Conservation (phyloP, 1,140 invertebrate species). For the Protaetia brevitarsis region DNA sequence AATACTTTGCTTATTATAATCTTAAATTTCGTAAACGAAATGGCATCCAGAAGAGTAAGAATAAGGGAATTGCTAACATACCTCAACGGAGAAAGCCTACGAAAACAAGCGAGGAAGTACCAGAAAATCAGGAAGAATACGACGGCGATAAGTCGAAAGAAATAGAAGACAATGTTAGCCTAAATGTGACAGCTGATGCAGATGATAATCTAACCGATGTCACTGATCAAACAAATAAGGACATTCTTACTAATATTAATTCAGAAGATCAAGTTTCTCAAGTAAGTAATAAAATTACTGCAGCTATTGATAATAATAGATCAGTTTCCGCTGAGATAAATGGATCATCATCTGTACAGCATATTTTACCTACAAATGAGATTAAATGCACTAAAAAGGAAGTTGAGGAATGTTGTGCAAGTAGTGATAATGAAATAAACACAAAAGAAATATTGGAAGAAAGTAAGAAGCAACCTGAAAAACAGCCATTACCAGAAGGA, state of each 20-base stretch:
- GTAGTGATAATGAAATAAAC: not conserved
- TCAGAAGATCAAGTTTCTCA: not conserved
- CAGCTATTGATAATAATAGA: not conserved
- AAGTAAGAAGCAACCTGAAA: not conserved
- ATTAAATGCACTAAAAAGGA: not conserved
- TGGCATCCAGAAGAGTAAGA: slow-evolving; percentile 39
- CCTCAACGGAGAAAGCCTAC: slow-evolving; percentile 41
- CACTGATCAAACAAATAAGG: slow-evolving; percentile 10
- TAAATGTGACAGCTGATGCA: not conserved
- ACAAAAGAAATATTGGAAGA: not conserved
- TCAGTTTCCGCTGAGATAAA: no score
- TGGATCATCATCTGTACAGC: not conserved
- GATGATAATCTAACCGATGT: not conserved
- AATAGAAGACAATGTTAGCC: not conserved
- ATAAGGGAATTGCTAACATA: slow-evolving; percentile 47
- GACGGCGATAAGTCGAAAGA: slow-evolving; percentile 4
- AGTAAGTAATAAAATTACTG: not conserved
- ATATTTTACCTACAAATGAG: not conserved
- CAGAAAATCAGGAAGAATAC: not conserved
- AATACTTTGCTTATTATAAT: slow-evolving; percentile 1
- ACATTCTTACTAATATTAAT: not conserved
- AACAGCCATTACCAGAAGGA: slow-evolving; percentile 19
- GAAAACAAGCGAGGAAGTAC: slow-evolving; percentile 17
- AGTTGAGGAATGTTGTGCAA: not conserved
- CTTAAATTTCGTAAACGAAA: slow-evolving; percentile 1